Conservation (phyloP, 2,888 invertebrate genomes). For the Arctia plantaginis region DNA sequence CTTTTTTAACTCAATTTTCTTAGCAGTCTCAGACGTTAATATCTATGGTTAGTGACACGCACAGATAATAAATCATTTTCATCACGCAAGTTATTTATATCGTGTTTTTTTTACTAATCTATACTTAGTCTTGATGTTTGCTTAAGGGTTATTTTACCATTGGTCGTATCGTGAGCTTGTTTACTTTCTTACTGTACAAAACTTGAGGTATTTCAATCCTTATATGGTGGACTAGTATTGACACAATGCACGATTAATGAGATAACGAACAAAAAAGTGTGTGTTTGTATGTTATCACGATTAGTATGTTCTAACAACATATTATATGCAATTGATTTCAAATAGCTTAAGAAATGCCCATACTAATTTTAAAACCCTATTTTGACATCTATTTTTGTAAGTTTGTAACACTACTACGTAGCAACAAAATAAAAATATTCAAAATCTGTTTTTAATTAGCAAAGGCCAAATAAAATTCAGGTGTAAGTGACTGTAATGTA, state of each 20-base stretch:
- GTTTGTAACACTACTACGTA: neutral
- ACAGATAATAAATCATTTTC: constrained; percentile 2
- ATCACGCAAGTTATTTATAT: constrained; percentile 6
- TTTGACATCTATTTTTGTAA: neutral
- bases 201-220: neutral
- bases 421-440: too few species aligned
- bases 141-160: neutral
- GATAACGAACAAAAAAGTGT: too few species aligned
- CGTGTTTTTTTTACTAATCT: neutral
- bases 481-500: too few species aligned
- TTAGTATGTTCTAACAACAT: neutral
- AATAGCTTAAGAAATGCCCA: neutral
- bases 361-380: neutral
- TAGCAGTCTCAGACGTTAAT: neutral
- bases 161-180: neutral
- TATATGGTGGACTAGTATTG: neutral
- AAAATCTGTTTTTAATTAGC: too few species aligned
- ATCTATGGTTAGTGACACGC: constrained; percentile 1
- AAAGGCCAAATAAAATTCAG: too few species aligned
- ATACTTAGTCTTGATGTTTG: neutral
- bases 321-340: too few species aligned
- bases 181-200: neutral
- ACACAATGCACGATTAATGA: too few species aligned
- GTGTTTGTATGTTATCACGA: too few species aligned
- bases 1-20: neutral